Percentiles rank a stretch among this genome's conserved stretches.
phyloP scores from a whole-genome alignment of 2,888 invertebrate genomes.

The Frankliniella fusca region DNA sequence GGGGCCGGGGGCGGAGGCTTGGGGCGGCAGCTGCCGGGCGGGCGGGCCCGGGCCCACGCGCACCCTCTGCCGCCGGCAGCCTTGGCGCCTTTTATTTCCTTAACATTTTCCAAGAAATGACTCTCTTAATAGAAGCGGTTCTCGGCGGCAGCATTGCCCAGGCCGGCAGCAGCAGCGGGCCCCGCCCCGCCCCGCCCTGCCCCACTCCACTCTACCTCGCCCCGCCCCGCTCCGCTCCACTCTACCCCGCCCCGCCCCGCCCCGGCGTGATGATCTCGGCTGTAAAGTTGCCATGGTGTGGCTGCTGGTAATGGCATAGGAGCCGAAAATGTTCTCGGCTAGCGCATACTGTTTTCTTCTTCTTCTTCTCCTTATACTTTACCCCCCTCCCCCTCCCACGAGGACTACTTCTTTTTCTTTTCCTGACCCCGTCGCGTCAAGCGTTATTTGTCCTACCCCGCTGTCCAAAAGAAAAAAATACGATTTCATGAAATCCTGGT shows the following conservation, averaged over 20 bases:
- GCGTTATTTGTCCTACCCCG: too few species aligned
- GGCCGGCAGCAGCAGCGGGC: not conserved
- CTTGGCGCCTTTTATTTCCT: slow-evolving; percentile 1
- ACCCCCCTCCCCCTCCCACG: not conserved
- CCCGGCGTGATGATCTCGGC: slow-evolving; percentile 4
- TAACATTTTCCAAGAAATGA: slow-evolving; percentile 25
- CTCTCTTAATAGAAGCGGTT: slow-evolving; percentile 20
- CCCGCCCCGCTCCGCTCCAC: not conserved
- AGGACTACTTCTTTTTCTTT: not conserved
- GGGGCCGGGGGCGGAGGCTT: not conserved
- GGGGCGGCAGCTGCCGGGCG: not conserved
- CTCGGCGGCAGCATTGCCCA: not conserved
- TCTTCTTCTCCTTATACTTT: too few species aligned
- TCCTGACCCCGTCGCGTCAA: not conserved
- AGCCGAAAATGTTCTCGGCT: not conserved
- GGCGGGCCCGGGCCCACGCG: not conserved
- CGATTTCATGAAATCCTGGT: too few species aligned
- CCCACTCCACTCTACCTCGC: too few species aligned
- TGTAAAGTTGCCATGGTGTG: not conserved
- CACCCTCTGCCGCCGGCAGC: not conserved
- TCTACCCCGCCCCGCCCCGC: not conserved
- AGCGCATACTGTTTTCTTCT: too few species aligned
- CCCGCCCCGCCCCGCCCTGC: not conserved
- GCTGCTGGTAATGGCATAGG: not conserved
- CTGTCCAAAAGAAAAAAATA: too few species aligned